A percentile compares a stretch with the other conserved stretches of the same genome.
These are phyloP conservation scores for Ceyx margarethae DNA, from an alignment of 2,113 vertebrate genomes.

Conservation along the genomic window DNA sequence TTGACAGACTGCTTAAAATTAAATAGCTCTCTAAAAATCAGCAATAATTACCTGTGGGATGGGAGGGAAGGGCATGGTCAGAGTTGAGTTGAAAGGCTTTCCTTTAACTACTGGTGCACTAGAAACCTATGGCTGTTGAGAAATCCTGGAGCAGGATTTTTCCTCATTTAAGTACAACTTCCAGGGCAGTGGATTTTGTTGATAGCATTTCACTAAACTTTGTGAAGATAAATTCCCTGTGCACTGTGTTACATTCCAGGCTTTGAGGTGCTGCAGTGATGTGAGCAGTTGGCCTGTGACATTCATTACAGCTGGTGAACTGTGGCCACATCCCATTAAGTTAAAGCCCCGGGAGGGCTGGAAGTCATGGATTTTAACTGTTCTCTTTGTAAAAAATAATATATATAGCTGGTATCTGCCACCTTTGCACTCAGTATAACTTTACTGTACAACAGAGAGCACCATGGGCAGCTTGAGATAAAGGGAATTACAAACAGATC, in stretches of 20 bases:
- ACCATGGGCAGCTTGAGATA: background rate
- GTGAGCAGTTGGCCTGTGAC: background rate
- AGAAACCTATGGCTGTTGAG: background rate
- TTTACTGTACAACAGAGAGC: background rate
- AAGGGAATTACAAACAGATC: background rate
- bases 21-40: constrained; percentile 45
- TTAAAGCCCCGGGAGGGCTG: background rate
- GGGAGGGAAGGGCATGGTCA: background rate
- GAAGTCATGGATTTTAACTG: background rate
- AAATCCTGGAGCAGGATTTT: background rate
- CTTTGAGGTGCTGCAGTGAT: background rate
- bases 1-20: constrained; percentile 46
- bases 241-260: background rate
- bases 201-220: background rate
- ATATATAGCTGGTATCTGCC: background rate
- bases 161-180: background rate
- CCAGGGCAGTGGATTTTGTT: background rate
- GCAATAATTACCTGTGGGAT: constrained; percentile 12
- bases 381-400: constrained; percentile 18
- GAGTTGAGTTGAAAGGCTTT: background rate
- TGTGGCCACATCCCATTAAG: background rate
- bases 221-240: background rate
- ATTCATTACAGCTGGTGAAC: constrained; percentile 9
- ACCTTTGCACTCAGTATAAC: background rate
- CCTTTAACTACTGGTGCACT: background rate